Evolutionary conservation across 2,888 invertebrate species (phyloP).

Genomic region (Dasypolia templi): DNA sequence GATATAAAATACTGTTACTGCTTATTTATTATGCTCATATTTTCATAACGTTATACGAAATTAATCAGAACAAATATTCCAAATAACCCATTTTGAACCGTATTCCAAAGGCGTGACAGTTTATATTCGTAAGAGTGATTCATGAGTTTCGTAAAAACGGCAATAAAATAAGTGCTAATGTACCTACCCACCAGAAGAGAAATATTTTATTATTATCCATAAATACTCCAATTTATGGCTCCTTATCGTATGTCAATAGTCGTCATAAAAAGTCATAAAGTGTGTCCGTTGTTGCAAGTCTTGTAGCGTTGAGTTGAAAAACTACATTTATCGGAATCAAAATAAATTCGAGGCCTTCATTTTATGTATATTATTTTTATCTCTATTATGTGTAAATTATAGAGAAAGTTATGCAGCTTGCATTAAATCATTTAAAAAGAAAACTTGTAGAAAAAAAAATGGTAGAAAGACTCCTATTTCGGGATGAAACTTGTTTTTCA

Average conservation of each 20-base stretch:
- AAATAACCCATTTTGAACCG: conserved; percentile 18
- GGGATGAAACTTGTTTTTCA: background rate
- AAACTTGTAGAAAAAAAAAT: background rate
- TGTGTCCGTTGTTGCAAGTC: conserved; percentile 34
- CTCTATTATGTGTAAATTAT: background rate
- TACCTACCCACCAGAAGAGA: conserved; percentile 39
- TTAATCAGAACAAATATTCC: conserved; percentile 38
- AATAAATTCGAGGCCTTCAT: conserved; percentile 28
- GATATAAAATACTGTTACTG: conserved; percentile 44
- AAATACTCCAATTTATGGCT: conserved; percentile 68
- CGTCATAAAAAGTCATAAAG: conserved; percentile 64
- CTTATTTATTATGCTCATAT: conserved; percentile 49
- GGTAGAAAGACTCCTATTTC: background rate
- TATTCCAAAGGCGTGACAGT: background rate
- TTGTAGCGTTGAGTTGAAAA: conserved; percentile 14
- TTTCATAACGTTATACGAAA: conserved; percentile 48
- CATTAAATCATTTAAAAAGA: background rate
- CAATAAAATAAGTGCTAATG: conserved; percentile 61
- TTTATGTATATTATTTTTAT: conserved; percentile 4
- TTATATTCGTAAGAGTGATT: conserved; percentile 16
- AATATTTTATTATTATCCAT: conserved; percentile 69
- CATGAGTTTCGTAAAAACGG: conserved; percentile 15
- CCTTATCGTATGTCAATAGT: conserved; percentile 67
- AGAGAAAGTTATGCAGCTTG: background rate
- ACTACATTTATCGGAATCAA: conserved; percentile 17